Evolutionary conservation across 2,113 vertebrate species (phyloP).

Genomic region (Sebastes schlegelii): DNA sequence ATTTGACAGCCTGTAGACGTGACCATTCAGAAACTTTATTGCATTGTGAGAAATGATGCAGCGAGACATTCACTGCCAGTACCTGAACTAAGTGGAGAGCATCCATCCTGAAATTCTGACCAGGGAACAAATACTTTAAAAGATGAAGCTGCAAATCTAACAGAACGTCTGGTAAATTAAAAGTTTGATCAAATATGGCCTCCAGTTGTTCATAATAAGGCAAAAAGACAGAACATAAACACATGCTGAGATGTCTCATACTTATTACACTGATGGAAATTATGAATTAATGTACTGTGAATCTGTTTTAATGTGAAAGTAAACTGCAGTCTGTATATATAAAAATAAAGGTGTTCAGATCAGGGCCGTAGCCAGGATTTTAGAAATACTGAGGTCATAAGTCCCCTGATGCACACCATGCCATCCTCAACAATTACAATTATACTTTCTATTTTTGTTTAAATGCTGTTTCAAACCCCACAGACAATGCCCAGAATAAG

Average conservation of each 20-base stretch:
- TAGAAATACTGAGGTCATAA: slow-evolving; percentile 2
- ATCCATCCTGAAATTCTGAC: slow-evolving; percentile 39
- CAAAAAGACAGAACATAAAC: slow-evolving; percentile 42
- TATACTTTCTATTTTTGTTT: too few species aligned
- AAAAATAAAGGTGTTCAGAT: slow-evolving; percentile 18
- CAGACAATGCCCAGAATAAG: not conserved
- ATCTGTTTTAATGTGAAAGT: slow-evolving; percentile 24
- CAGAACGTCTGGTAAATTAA: slow-evolving; percentile 27
- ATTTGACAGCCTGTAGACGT: not conserved
- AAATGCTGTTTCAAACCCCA: too few species aligned
- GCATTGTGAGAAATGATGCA: slow-evolving; percentile 55
- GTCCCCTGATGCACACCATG: not conserved
- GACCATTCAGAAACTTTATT: slow-evolving; percentile 51
- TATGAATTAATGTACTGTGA: not conserved
- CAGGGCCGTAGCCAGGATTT: not conserved
- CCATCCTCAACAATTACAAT: too few species aligned
- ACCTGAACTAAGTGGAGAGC: slow-evolving; percentile 49
- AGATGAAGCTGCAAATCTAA: slow-evolving; percentile 18
- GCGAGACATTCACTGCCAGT: slow-evolving; percentile 31
- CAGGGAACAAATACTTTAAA: not conserved
- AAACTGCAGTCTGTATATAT: slow-evolving; percentile 1
- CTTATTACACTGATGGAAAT: not conserved
- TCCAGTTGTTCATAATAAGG: slow-evolving; percentile 41
- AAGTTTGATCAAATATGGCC: slow-evolving; percentile 15
- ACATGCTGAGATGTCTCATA: slow-evolving; percentile 30